phyloP scores from a whole-genome alignment of 2,888 invertebrate species.

The Orgyia antiqua region DNA sequence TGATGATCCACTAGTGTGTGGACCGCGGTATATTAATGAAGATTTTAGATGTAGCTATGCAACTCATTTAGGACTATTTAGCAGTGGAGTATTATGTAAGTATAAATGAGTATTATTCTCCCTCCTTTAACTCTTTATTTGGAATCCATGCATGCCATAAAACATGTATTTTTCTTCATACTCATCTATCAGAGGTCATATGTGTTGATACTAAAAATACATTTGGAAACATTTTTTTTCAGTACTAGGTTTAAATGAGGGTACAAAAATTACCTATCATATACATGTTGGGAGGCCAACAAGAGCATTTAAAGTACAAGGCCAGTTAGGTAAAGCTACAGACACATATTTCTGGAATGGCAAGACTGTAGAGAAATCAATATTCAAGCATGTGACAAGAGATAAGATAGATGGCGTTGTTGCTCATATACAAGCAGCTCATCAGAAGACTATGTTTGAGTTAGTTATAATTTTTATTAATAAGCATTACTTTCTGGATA shows the following conservation, averaged over 20 bases:
- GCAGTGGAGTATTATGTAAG: slow-evolving; percentile 86
- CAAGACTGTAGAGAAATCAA: slow-evolving; percentile 82
- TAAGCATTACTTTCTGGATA: too few species aligned
- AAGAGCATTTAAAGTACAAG: slow-evolving; percentile 85
- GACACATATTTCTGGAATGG: slow-evolving; percentile 85
- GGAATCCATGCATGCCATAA: too few species aligned
- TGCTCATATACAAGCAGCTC: slow-evolving; percentile 89
- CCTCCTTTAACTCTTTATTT: not conserved
- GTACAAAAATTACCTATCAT: slow-evolving; percentile 72
- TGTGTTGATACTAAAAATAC: too few species aligned
- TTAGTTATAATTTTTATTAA: slow-evolving; percentile 59
- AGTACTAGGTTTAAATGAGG: slow-evolving; percentile 87
- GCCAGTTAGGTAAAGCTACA: slow-evolving; percentile 86
- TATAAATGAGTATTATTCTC: slow-evolving; percentile 14
- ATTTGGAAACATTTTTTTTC: too few species aligned
- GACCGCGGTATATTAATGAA: slow-evolving; percentile 83
- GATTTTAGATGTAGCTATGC: slow-evolving; percentile 82
- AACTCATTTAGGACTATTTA: slow-evolving; percentile 79
- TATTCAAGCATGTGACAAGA: slow-evolving; percentile 83
- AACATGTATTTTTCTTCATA: too few species aligned
- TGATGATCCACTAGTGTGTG: slow-evolving; percentile 85
- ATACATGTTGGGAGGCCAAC: slow-evolving; percentile 81
- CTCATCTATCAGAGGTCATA: too few species aligned
- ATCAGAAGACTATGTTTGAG: slow-evolving; percentile 92
- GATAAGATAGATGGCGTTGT: slow-evolving; percentile 85